phyloP scores from a whole-genome alignment of 2,797 vertebrate species.

The Halcyon chelicuti region DNA sequence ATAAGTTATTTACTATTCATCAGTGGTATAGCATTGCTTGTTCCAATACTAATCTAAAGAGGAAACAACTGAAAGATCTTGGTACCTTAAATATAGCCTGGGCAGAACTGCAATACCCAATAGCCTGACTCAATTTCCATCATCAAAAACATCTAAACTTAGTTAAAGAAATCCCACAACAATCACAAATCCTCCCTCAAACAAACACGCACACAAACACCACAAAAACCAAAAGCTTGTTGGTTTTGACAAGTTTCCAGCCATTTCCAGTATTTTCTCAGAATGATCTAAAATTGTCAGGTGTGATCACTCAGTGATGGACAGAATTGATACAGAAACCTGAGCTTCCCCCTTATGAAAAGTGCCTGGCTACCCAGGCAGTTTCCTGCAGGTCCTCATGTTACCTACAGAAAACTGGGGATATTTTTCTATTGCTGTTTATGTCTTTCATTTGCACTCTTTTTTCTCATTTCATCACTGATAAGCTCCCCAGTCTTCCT shows the following conservation, averaged over 20 bases:
- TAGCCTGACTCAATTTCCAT: neutral
- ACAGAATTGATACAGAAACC: neutral
- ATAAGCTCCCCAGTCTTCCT: no score
- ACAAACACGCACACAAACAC: no score
- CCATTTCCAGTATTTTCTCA: neutral
- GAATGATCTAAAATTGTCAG: neutral
- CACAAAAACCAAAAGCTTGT: neutral
- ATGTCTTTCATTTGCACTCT: neutral
- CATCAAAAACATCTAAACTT: neutral
- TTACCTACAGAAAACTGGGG: neutral
- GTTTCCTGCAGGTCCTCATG: neutral
- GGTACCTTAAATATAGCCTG: neutral
- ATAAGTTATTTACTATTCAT: neutral
- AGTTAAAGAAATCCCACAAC: neutral
- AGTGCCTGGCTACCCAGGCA: neutral
- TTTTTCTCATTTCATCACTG: neutral
- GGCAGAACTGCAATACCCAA: neutral
- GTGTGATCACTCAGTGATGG: neutral
- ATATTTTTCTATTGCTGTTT: neutral
- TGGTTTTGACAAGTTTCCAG: neutral
- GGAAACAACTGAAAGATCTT: neutral
- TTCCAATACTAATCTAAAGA: neutral
- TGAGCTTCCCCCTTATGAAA: neutral
- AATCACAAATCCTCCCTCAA: rapidly evolving
- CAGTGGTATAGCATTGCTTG: neutral